Conservation (phyloP, 2,797 vertebrate species). For the Peromyscus melanophrys region DNA sequence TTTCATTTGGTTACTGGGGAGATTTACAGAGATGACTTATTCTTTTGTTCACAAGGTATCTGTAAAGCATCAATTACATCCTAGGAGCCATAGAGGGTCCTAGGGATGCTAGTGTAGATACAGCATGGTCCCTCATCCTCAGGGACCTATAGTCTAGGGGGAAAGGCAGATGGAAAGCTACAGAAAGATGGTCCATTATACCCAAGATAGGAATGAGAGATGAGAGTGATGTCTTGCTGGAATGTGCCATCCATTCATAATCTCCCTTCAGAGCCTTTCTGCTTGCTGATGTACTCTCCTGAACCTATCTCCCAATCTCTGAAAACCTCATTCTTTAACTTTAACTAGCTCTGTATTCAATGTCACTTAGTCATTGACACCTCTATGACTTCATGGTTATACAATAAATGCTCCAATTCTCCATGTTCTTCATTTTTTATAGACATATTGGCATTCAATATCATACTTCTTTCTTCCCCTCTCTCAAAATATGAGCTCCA, state of each 20-base stretch:
- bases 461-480: background rate
- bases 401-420: background rate
- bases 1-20: background rate
- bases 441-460: no score
- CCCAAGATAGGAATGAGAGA: background rate
- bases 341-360: background rate
- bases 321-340: background rate
- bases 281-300: background rate
- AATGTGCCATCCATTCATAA: background rate
- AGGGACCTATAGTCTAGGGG: no score
- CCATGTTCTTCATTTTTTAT: background rate
- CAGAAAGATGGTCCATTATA: background rate
- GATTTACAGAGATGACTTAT: background rate
- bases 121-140: background rate
- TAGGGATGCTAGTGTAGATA: background rate
- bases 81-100: background rate
- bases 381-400: background rate
- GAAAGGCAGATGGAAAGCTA: conserved; percentile 16
- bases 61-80: background rate
- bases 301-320: background rate
- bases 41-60: conserved; percentile 20
- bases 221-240: background rate
- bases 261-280: background rate
- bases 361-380: background rate
- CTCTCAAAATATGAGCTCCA: background rate